phyloP scores from a whole-genome alignment of 2,888 invertebrate species.

The Ectemnius cavifrons region DNA sequence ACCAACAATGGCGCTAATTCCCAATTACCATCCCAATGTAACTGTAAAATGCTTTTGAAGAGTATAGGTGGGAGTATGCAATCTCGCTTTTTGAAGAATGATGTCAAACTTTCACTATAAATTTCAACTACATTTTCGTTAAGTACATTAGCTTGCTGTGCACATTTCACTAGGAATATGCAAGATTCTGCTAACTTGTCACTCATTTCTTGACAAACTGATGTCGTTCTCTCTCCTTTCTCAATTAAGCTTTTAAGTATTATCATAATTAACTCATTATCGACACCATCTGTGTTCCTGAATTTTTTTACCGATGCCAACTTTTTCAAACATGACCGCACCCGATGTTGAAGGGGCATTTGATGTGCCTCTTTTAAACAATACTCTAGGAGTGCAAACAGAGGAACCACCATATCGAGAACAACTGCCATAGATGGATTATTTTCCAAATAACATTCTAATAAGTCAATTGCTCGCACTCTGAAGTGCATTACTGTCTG shows the following conservation, averaged over 20 bases:
- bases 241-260: conserved; percentile 81
- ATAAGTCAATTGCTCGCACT: conserved; percentile 86
- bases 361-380: conserved; percentile 85
- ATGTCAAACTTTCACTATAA: conserved; percentile 80
- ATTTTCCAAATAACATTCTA: conserved; percentile 86
- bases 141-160: conserved; percentile 77
- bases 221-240: conserved; percentile 83
- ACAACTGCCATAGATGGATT: conserved; percentile 84
- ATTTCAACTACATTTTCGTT: conserved; percentile 78
- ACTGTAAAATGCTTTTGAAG: conserved; percentile 83
- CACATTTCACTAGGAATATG: conserved; percentile 83
- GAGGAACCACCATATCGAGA: conserved; percentile 84
- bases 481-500: conserved; percentile 86
- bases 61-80: conserved; percentile 83
- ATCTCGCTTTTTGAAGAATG: conserved; percentile 83
- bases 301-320: conserved; percentile 83
- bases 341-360: conserved; percentile 83
- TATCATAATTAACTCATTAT: conserved; percentile 79
- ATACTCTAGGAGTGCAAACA: conserved; percentile 85
- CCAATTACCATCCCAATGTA: conserved; percentile 84
- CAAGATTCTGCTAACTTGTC: conserved; percentile 83
- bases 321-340: conserved; percentile 82
- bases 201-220: conserved; percentile 84
- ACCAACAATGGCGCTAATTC: conserved; percentile 81
- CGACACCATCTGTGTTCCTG: conserved; percentile 80